Evolutionary conservation across 2,797 vertebrate genomes (phyloP).

Genomic region (Enteromius unitaeniatus): DNA sequence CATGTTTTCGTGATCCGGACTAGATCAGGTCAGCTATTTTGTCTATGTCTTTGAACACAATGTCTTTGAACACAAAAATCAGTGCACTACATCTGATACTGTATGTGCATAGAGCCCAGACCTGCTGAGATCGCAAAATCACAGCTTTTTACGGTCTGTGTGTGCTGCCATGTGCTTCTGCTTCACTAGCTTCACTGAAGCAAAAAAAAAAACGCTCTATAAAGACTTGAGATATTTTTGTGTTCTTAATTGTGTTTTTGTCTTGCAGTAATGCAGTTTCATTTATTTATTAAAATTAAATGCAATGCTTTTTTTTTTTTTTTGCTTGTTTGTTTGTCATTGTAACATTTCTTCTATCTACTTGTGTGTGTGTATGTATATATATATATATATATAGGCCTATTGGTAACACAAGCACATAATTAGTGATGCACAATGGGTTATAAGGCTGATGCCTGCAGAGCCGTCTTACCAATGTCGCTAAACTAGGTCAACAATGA

Average conservation of each 20-base stretch:
- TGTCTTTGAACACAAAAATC: conserved; percentile 20
- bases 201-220: not conserved
- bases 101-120: not conserved
- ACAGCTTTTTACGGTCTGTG: not conserved
- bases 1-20: not conserved
- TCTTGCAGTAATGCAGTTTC: not conserved
- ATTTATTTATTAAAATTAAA: not conserved
- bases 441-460: conserved; percentile 20
- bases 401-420: not conserved
- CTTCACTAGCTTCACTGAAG: not conserved
- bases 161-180: not conserved
- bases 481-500: conserved; percentile 80
- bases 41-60: no score
- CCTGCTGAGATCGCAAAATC: conserved; percentile 9
- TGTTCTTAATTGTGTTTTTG: not conserved
- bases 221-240: not conserved
- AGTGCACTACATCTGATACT: conserved; percentile 15
- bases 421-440: not conserved
- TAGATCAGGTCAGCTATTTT: conserved; percentile 6
- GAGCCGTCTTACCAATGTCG: conserved; percentile 20
- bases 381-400: not conserved
- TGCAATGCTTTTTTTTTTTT: not conserved
- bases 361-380: not conserved
- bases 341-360: not conserved
- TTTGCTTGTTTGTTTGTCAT: not conserved